phyloP scores from a whole-genome alignment of 2,113 vertebrate genomes.

The Zapus hudsonius region DNA sequence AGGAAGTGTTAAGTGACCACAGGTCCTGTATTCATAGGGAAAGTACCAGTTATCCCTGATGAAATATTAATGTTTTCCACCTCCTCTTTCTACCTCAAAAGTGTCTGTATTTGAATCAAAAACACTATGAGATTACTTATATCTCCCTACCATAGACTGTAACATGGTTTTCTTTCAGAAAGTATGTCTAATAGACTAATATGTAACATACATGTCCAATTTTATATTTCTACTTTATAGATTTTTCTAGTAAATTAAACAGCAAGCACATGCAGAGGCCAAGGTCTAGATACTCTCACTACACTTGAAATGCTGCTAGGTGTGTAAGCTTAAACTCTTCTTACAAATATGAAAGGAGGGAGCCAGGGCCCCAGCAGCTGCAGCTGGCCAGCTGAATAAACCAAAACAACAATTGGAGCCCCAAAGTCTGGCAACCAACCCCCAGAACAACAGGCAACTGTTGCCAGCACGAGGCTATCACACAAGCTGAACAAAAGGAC shows the following conservation, averaged over 20 bases:
- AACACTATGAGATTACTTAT: background rate
- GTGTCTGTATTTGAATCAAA: background rate
- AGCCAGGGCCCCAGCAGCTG: no score
- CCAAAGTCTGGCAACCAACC: no score
- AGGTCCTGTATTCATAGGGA: background rate
- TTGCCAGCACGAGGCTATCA: no score
- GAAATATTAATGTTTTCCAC: background rate
- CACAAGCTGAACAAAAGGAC: no score
- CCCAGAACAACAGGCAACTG: no score
- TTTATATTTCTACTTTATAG: background rate
- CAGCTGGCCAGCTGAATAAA: no score
- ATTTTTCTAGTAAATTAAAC: no score
- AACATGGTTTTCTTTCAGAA: background rate
- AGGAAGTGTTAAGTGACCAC: background rate
- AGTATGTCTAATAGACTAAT: background rate
- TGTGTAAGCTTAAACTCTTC: background rate
- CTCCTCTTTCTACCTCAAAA: background rate
- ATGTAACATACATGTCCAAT: background rate
- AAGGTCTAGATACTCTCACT: background rate
- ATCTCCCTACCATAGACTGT: background rate
- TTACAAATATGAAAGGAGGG: no score
- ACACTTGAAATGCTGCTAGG: background rate
- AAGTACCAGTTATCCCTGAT: background rate
- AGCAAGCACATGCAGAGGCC: no score
- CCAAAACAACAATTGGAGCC: no score